These are phyloP conservation scores for Rhamnusium bicolor DNA, from an alignment of 2,888 invertebrate genomes.

Conservation along the genomic window DNA sequence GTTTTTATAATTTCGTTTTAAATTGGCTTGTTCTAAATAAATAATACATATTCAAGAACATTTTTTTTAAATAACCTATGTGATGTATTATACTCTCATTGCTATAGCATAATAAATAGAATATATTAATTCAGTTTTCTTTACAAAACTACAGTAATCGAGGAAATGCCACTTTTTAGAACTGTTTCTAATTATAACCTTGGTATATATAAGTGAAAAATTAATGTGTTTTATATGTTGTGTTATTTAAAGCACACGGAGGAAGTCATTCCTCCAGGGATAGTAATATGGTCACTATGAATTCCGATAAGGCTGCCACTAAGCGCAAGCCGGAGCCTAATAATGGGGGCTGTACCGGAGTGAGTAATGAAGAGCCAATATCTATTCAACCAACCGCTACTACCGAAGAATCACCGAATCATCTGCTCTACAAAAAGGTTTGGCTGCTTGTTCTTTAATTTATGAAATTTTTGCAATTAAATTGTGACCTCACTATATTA, in stretches of 20 bases:
- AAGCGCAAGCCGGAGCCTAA: slow-evolving; percentile 74
- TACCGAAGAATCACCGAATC: slow-evolving; percentile 87
- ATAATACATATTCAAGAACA: background rate
- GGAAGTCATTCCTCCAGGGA: slow-evolving; percentile 62
- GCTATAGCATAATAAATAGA: slow-evolving; percentile 2
- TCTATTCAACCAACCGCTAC: slow-evolving; percentile 56
- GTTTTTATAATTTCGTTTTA: background rate
- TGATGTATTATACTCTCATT: slow-evolving; percentile 4
- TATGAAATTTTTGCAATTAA: background rate
- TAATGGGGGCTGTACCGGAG: slow-evolving; percentile 68
- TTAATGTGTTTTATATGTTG: slow-evolving; percentile 31
- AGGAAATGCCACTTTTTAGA: slow-evolving; percentile 12
- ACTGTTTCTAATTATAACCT: slow-evolving; percentile 18
- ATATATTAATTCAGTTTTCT: background rate
- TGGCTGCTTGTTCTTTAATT: slow-evolving; percentile 11
- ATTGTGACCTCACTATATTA: too few relatives aligned
- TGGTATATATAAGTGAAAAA: slow-evolving; percentile 14
- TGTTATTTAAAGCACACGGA: slow-evolving; percentile 56
- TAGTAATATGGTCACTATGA: slow-evolving; percentile 79
- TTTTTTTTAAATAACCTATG: background rate
- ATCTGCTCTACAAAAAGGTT: slow-evolving; percentile 89
- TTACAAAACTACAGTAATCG: background rate
- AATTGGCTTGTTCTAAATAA: background rate
- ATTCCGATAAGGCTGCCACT: slow-evolving; percentile 77
- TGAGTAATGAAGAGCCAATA: slow-evolving; percentile 64